These are phyloP conservation scores for Characodon lateralis DNA, from an alignment of 2,797 vertebrate species.

Conservation along the genomic window DNA sequence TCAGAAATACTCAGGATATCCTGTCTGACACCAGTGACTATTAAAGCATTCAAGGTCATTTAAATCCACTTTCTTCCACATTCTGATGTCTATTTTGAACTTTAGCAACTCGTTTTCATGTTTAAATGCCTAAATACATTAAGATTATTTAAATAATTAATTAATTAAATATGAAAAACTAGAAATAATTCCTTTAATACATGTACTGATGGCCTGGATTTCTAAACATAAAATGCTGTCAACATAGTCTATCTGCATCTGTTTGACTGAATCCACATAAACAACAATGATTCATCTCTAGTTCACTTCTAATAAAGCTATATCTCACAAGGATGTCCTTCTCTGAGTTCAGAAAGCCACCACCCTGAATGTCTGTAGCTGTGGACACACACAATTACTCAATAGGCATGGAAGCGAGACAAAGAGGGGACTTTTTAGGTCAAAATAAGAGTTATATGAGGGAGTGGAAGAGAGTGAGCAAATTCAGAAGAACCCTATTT, in stretches of 20 bases:
- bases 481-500: conserved; percentile 32
- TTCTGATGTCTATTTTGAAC: too few relatives aligned
- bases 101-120: too few relatives aligned
- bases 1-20: background rate
- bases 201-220: too few relatives aligned
- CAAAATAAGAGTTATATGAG: conserved; percentile 30
- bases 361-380: conserved; percentile 28
- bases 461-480: background rate
- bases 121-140: too few relatives aligned
- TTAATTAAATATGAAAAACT: too few relatives aligned
- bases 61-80: too few relatives aligned
- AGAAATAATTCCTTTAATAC: too few relatives aligned
- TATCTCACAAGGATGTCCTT: conserved; percentile 33
- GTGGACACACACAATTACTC: conserved; percentile 38
- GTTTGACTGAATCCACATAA: conserved; percentile 34
- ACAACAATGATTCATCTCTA: conserved; percentile 42
- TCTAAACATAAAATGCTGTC: too few relatives aligned
- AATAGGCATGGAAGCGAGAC: conserved; percentile 9
- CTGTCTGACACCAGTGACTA: background rate
- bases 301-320: conserved; percentile 40
- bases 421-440: conserved; percentile 52
- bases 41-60: background rate
- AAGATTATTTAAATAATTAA: too few relatives aligned
- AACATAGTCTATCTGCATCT: background rate
- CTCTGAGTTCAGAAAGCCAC: conserved; percentile 32